phyloP scores from a whole-genome alignment of 2,888 invertebrate genomes.

The Peribatodes rhomboidaria region DNA sequence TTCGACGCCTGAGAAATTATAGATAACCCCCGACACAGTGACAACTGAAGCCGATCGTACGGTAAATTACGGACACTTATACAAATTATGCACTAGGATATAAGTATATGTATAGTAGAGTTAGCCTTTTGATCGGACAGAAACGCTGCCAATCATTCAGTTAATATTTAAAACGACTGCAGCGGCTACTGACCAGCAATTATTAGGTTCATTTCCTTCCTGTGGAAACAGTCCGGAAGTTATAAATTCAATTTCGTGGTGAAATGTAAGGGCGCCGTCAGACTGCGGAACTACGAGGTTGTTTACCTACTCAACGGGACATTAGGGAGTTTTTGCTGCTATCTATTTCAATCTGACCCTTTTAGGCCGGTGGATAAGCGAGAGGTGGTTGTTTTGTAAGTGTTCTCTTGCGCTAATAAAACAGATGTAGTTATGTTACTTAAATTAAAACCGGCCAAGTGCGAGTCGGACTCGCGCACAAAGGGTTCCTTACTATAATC shows the following conservation, averaged over 20 bases:
- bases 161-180: slow-evolving; percentile 38
- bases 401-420: no score
- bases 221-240: slow-evolving; percentile 21
- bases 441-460: no score
- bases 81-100: slow-evolving; percentile 39
- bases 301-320: slow-evolving; percentile 10
- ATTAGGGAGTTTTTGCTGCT: neutral
- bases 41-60: slow-evolving; percentile 36
- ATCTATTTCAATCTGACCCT: neutral
- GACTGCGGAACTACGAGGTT: neutral
- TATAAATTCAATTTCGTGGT: slow-evolving; percentile 25
- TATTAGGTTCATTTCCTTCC: slow-evolving; percentile 31
- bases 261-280: slow-evolving; percentile 7
- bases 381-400: no score
- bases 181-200: slow-evolving; percentile 27
- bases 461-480: no score
- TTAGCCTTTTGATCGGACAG: slow-evolving; percentile 33
- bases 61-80: slow-evolving; percentile 32
- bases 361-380: no score
- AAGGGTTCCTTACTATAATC: no score
- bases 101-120: slow-evolving; percentile 6
- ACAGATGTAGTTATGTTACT: no score
- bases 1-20: slow-evolving; percentile 45
- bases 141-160: slow-evolving; percentile 17
- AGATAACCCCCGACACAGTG: slow-evolving; percentile 42